phyloP scores from a whole-genome alignment of 2,113 vertebrate genomes.

The Argyrosomus japonicus region DNA sequence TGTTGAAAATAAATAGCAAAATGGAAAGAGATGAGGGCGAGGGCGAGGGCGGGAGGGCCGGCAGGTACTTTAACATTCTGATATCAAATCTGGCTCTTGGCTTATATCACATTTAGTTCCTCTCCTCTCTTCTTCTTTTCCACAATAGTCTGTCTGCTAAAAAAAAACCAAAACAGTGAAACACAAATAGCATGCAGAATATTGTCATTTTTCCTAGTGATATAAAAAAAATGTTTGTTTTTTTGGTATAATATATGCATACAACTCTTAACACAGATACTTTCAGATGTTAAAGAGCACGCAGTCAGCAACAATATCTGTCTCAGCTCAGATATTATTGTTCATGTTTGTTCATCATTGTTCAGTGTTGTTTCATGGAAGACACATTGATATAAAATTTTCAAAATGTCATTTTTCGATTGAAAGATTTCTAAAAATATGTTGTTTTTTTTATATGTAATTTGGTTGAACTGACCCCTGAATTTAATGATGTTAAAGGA shows the following conservation, averaged over 20 bases:
- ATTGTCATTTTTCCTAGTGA: background rate
- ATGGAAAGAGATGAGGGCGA: conserved; percentile 48
- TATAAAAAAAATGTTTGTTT: background rate
- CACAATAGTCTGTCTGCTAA: background rate
- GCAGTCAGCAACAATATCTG: background rate
- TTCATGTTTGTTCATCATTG: too few species aligned
- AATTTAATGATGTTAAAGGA: background rate
- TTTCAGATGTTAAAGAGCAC: background rate
- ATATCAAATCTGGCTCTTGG: conserved; percentile 56
- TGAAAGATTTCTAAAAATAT: background rate
- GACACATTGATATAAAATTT: background rate
- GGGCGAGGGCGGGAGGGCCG: conserved; percentile 21
- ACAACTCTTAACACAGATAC: background rate
- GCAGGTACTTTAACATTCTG: conserved; percentile 49
- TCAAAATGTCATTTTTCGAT: background rate
- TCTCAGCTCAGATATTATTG: background rate
- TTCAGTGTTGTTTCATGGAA: background rate
- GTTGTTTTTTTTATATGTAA: background rate
- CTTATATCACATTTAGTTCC: conserved; percentile 56
- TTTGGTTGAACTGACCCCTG: background rate
- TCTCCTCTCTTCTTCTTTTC: background rate
- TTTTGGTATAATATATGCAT: background rate
- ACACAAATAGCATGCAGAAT: background rate
- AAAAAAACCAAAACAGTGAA: background rate
- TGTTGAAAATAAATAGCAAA: conserved; percentile 60